These are phyloP conservation scores for Enteromius treurensis DNA, from an alignment of 2,797 vertebrate species.

Conservation along the genomic window DNA sequence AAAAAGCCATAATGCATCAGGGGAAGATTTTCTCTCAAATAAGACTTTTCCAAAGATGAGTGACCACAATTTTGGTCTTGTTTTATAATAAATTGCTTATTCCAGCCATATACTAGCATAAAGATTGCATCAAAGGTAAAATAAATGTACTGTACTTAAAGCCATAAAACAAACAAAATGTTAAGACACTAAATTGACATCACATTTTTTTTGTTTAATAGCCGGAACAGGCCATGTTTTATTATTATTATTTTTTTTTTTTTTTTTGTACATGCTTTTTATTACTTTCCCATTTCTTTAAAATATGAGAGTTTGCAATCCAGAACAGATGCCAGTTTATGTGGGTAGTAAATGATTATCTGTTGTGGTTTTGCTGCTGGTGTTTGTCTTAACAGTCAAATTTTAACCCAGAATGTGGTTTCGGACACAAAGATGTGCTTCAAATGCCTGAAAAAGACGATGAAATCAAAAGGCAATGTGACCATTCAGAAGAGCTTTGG, in stretches of 20 bases:
- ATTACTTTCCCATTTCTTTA: constrained; percentile 50
- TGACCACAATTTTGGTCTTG: background rate
- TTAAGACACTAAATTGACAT: background rate
- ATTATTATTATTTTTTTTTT: constrained; percentile 31
- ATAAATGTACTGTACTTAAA: background rate
- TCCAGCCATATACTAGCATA: background rate
- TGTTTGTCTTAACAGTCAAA: constrained; percentile 56
- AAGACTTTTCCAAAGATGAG: background rate
- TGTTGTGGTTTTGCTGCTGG: constrained; percentile 65
- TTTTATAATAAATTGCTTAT: background rate
- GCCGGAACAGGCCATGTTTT: constrained; percentile 42
- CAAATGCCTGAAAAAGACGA: constrained; percentile 36
- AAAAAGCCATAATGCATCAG: background rate
- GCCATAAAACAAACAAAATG: background rate
- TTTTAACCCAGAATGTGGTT: constrained; percentile 52
- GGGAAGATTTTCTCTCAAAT: background rate
- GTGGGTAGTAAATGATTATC: constrained; percentile 58
- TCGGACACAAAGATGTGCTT: constrained; percentile 52
- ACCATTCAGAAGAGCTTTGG: constrained; percentile 43
- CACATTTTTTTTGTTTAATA: constrained; percentile 50
- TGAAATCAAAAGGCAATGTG: constrained; percentile 51
- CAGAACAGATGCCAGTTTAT: constrained; percentile 58
- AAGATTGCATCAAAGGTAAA: background rate
- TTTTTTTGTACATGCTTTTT: constrained; percentile 62
- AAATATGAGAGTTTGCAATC: constrained; percentile 54